phyloP scores from a whole-genome alignment of 2,888 invertebrate species.

The Lapara coniferarum region DNA sequence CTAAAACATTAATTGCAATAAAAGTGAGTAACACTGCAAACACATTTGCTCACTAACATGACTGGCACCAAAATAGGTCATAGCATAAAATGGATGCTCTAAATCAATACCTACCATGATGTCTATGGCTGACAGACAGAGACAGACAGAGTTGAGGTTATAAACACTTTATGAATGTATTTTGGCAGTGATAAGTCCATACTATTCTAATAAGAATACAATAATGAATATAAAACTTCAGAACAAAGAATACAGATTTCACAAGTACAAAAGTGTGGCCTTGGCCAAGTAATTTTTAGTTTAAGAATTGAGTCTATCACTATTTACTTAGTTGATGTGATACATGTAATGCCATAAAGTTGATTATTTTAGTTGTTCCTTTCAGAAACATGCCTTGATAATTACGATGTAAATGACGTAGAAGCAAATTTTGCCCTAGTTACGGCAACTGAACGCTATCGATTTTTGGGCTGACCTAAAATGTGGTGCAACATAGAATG shows the following conservation, averaged over 20 bases:
- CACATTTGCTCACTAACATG: constrained; percentile 7
- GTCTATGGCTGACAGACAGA: constrained; percentile 2
- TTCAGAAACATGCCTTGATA: background rate
- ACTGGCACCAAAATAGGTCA: constrained; percentile 14
- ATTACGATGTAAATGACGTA: background rate
- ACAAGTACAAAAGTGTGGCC: background rate
- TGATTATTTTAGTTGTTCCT: background rate
- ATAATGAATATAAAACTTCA: background rate
- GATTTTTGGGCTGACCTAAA: constrained; percentile 9
- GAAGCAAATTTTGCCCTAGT: background rate
- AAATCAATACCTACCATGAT: constrained; percentile 14
- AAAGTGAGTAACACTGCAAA: background rate
- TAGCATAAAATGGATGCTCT: constrained; percentile 18
- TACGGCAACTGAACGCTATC: background rate
- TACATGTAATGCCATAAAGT: background rate
- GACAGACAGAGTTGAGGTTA: background rate
- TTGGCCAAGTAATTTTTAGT: background rate
- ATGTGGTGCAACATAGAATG: background rate
- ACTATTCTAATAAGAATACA: constrained; percentile 4
- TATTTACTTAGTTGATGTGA: background rate
- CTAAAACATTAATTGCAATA: background rate
- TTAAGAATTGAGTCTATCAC: background rate
- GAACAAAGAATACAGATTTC: background rate
- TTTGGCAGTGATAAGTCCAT: background rate
- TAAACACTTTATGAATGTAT: background rate